Percentiles rank a stretch among this genome's conserved stretches.
phyloP scores from a whole-genome alignment of 1,140 invertebrate genomes.

The Lysiphlebus fabarum region DNA sequence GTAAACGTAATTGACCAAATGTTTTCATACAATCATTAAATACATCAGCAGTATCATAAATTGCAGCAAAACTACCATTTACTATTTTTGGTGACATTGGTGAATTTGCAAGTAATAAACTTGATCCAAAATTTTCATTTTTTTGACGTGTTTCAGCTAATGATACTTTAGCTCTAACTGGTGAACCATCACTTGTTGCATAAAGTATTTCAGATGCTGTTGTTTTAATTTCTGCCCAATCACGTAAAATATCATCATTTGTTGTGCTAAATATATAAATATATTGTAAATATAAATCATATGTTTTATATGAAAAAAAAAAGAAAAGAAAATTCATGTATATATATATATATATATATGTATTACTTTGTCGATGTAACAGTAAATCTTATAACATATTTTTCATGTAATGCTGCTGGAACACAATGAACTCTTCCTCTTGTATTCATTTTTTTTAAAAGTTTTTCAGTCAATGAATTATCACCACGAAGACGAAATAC shows the following conservation, averaged over 20 bases:
- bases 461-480: conserved; percentile 78
- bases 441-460: conserved; percentile 84
- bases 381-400: conserved; percentile 88
- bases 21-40: conserved; percentile 75
- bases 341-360: too few relatives aligned
- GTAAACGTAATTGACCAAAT: conserved; percentile 65
- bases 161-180: conserved; percentile 63
- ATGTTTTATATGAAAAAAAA: neutral
- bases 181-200: conserved; percentile 52
- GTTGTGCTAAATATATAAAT: conserved; percentile 64
- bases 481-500: conserved; percentile 86
- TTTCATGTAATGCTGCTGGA: conserved; percentile 83
- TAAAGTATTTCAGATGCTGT: conserved; percentile 72
- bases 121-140: conserved; percentile 88
- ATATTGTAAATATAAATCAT: conserved; percentile 7
- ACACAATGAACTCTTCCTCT: conserved; percentile 87
- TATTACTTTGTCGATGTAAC: conserved; percentile 81
- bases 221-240: conserved; percentile 84
- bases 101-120: conserved; percentile 86
- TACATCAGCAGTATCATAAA: conserved; percentile 86
- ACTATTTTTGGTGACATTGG: conserved; percentile 97
- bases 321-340: conserved; percentile 2
- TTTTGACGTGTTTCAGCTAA: conserved; percentile 78
- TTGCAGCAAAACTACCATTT: conserved; percentile 92
- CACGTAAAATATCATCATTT: conserved; percentile 79